Base-by-base conservation (phyloP, 2,797 vertebrate species). In the Euthynnus affinis region DNA sequence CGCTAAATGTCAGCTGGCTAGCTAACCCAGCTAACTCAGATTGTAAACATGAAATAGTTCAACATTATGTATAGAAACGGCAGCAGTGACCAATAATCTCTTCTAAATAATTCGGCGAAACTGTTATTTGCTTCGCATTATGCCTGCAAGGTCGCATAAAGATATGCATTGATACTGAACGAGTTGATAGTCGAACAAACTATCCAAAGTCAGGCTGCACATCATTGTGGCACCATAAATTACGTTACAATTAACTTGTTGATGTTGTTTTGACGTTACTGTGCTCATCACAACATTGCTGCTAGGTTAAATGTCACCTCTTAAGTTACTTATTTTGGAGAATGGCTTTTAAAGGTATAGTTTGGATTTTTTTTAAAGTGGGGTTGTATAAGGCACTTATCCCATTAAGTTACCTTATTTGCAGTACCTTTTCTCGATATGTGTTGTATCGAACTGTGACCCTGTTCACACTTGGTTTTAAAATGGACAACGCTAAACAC, bases 1-100 rank as follows among this genome's bases (percentile, higher is more conserved):
- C 37, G 71, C 34, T 71, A 42, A 25, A 46, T 52, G 72, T 71
- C 56, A 76, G 75, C 73, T 68, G 64, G 48, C 68, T 53, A 64
- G 44, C 58, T 74, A 72, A 59, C 44, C 17, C 4, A 60, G 61
- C 67, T 70, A 59, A 44, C 25, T 17, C 12, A n/a, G 1, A 66
- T 20, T 56, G 74, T 86, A 75, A 80, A 84, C 68, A 88, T 0
- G 0, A 68, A 61, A 25, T 18, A 22, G 14, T 34, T 4, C 0
- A 17, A 29, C n/a, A 0, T 25, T 25, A 34, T 51, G 14, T n/a
- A 22, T 53, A 23, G 1, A 13, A 34, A 17, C 46, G 4, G 18
- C 3, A 13, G 5, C 9, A 1, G 3, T 23, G 51, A 51, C 8
- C 9, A 13, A 0, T 20, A 15, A 9, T 49, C 3, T 25, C 6